phyloP scores from a whole-genome alignment of 2,113 vertebrate genomes.

The Coryphaenoides rupestris region DNA sequence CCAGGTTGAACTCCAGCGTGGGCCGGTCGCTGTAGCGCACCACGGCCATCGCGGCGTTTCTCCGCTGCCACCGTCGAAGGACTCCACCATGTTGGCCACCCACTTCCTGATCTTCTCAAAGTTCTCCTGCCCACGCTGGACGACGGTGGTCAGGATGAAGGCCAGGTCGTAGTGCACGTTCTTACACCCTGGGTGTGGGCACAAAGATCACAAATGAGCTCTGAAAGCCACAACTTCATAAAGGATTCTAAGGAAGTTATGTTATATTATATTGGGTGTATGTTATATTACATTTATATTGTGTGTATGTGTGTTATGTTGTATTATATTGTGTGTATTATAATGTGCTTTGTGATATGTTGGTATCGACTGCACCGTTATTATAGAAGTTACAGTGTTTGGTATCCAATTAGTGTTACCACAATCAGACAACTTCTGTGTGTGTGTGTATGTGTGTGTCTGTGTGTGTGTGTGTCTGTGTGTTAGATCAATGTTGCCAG shows the following conservation, averaged over 20 bases:
- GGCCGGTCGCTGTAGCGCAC: conserved; percentile 90
- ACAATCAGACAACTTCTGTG: too few relatives aligned
- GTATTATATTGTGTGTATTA: too few relatives aligned
- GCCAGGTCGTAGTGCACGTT: conserved; percentile 94
- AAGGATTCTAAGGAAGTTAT: background rate
- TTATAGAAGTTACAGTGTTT: too few relatives aligned
- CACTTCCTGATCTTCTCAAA: conserved; percentile 96
- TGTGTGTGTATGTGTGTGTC: too few relatives aligned
- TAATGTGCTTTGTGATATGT: too few relatives aligned
- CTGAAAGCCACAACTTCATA: background rate
- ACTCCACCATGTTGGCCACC: conserved; percentile 93
- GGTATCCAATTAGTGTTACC: too few relatives aligned
- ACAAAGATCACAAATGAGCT: background rate
- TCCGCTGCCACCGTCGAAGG: conserved; percentile 88
- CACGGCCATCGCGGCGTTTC: conserved; percentile 87
- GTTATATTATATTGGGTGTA: too few relatives aligned
- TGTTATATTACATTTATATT: background rate
- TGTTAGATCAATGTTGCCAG: too few relatives aligned
- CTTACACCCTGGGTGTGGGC: conserved; percentile 84
- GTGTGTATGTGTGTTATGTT: too few relatives aligned
- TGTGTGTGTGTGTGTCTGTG: too few relatives aligned
- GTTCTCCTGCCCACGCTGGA: conserved; percentile 94
- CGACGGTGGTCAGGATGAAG: conserved; percentile 93
- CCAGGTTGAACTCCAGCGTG: conserved; percentile 85
- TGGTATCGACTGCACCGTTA: too few relatives aligned